Conservation (phyloP, 2,797 vertebrate species). For the Fistularia tabacaria region DNA sequence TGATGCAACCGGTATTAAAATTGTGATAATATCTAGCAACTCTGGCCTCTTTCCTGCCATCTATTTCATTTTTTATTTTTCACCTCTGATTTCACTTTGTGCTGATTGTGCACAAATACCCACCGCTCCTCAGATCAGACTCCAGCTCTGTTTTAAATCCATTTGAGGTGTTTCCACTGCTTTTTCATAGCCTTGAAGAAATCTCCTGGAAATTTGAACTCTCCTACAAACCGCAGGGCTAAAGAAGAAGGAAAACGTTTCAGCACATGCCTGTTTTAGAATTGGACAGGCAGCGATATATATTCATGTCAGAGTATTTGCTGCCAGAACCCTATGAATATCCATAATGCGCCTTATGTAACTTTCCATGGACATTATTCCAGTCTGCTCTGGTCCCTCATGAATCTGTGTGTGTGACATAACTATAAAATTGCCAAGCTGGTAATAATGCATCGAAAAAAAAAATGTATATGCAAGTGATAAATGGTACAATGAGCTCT, state of each 20-base stretch:
- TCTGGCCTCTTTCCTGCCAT: slow-evolving; percentile 29
- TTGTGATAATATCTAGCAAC: slow-evolving; percentile 19
- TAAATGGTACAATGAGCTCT: too few species aligned
- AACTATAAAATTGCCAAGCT: too few species aligned
- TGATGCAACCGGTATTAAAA: slow-evolving; percentile 23
- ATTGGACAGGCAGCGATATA: slow-evolving; percentile 22
- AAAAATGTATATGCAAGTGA: too few species aligned
- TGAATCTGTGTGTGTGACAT: too few species aligned
- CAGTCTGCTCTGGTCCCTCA: background rate
- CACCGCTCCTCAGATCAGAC: slow-evolving; percentile 44
- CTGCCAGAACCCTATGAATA: slow-evolving; percentile 39
- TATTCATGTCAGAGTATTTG: slow-evolving; percentile 17
- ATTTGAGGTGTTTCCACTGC: slow-evolving; percentile 63
- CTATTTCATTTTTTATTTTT: slow-evolving; percentile 28
- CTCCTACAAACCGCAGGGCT: slow-evolving; percentile 48
- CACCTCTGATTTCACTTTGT: slow-evolving; percentile 43
- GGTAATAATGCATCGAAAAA: too few species aligned
- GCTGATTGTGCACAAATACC: slow-evolving; percentile 53
- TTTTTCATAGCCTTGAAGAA: slow-evolving; percentile 58
- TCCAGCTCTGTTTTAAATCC: slow-evolving; percentile 61
- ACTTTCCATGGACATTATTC: background rate
- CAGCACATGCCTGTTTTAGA: slow-evolving; percentile 46
- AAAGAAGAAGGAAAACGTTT: slow-evolving; percentile 48
- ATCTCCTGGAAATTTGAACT: slow-evolving; percentile 61
- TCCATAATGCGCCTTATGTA: slow-evolving; percentile 32